Percentiles rank a stretch among this genome's conserved stretches.
Conservation (phyloP, 2,888 invertebrate genomes). For the Tetanocera ferruginea region DNA sequence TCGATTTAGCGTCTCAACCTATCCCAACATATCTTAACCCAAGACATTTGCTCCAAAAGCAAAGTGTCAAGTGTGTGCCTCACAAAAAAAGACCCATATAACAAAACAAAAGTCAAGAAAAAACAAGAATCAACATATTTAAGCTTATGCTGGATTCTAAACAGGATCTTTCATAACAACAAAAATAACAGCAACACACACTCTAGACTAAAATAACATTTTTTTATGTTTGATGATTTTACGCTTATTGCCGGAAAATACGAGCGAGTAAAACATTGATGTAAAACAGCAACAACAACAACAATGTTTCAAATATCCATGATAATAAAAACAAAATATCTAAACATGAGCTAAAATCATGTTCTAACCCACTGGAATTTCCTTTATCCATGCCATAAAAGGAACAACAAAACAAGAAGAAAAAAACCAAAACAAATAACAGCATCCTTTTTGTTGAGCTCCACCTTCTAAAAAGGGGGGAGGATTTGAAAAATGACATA, state of each 20-base stretch:
- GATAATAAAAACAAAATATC: background rate
- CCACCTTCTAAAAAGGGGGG: background rate
- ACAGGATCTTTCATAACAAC: background rate
- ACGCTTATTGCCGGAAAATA: background rate
- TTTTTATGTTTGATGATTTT: conserved; percentile 1
- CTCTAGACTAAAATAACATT: background rate
- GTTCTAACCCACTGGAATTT: conserved; percentile 10
- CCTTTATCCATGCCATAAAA: background rate
- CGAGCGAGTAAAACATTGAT: background rate
- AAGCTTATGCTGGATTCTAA: background rate
- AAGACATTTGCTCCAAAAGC: too few relatives aligned
- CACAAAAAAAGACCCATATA: too few relatives aligned
- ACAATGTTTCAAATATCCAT: background rate
- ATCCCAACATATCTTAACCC: too few relatives aligned
- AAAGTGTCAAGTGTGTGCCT: too few relatives aligned
- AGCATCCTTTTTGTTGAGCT: background rate
- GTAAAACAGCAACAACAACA: conserved; percentile 4
- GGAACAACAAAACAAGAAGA: background rate
- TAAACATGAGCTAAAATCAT: background rate
- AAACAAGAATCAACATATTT: too few relatives aligned
- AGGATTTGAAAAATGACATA: background rate
- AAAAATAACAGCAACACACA: background rate
- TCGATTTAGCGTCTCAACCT: too few relatives aligned
- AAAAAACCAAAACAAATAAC: background rate
- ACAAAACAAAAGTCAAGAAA: background rate